Conservation (phyloP, 2,888 invertebrate genomes). For the Spilosoma lubricipeda region DNA sequence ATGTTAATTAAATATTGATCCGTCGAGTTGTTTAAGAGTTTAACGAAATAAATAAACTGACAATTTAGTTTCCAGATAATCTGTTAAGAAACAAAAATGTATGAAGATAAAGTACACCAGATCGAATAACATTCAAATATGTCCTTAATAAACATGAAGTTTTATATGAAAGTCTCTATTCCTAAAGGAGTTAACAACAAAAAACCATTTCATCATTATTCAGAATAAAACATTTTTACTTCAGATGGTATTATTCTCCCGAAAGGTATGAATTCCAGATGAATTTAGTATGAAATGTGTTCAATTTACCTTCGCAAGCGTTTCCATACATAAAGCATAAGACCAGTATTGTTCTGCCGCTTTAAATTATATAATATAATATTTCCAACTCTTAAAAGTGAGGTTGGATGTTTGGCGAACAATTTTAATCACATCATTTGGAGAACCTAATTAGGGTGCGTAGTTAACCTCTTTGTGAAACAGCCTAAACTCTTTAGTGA, state of each 20-base stretch:
- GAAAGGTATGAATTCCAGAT: slow-evolving; percentile 62
- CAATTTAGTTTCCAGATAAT: neutral
- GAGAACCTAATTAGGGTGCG: slow-evolving; percentile 20
- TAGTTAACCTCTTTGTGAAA: slow-evolving; percentile 5
- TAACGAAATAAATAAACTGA: neutral
- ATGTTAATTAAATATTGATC: neutral
- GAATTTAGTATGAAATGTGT: slow-evolving; percentile 61
- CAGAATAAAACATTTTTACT: slow-evolving; percentile 47
- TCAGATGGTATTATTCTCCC: slow-evolving; percentile 54
- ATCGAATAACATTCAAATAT: neutral
- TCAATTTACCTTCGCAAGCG: slow-evolving; percentile 55
- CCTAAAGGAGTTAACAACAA: slow-evolving; percentile 24
- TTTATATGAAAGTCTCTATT: slow-evolving; percentile 13
- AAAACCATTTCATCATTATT: slow-evolving; percentile 46
- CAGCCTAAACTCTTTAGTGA: slow-evolving; percentile 7
- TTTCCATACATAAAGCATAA: slow-evolving; percentile 72
- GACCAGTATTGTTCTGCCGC: slow-evolving; percentile 52
- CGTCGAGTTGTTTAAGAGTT: neutral
- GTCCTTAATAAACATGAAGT: neutral
- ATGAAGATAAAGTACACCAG: neutral
- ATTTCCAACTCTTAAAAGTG: slow-evolving; percentile 33
- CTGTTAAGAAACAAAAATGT: neutral
- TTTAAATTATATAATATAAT: slow-evolving; percentile 49
- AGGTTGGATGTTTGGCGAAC: slow-evolving; percentile 34
- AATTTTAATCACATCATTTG: slow-evolving; percentile 43